Evolutionary conservation across 2,797 vertebrate genomes (phyloP), one percentile per base, ranked within the genome.

Genomic region (Propithecus perrieri): DNA sequence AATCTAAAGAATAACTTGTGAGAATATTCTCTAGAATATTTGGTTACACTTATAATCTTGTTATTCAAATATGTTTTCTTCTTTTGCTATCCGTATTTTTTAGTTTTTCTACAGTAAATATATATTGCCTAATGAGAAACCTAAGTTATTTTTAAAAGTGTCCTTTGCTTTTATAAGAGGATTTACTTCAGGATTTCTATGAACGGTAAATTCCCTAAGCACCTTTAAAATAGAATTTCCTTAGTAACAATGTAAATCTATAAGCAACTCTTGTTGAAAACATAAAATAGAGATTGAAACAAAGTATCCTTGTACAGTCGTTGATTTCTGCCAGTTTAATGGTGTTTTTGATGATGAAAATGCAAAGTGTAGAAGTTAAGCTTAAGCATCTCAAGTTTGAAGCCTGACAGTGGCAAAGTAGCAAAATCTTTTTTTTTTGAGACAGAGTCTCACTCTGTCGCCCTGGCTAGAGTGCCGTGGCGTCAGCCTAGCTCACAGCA

Each of bases 301-400:
- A 35, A 88, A 71, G 14, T 20, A 46, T 74, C 53, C 22, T 85
- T 89, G 30, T 65, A 26, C 28, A 63, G 12, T 43, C 22, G 85
- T 94, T 88, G 63, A 57, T 96, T 92, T 95, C 61, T 87, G 28
- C 35, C 90, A 43, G 18, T 85, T 65, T 85, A 28, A 28, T 95
- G 48, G 18, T 63, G 1, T 59, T 76, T 89, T 61, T 63, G 26
- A 65, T 79, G 30, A 67, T 72, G 83, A 55, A 95, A 96, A 75
- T 96, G 18, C 55, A 65, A 90, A 91, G 7, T 41, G 22, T 65
- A 59, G 61, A 65, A 67, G 61, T 57, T 93, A 93, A 95, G 17
- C 10, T 33, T 83, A 71, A 78, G 61, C 69, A 74, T 79, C 35
- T 87, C 18, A 96, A 87, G 35, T 65, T 85, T 74, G 74, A 94